Evolutionary conservation across 2,888 invertebrate genomes (phyloP).

Genomic region (Aphidoletes aphidimyza): DNA sequence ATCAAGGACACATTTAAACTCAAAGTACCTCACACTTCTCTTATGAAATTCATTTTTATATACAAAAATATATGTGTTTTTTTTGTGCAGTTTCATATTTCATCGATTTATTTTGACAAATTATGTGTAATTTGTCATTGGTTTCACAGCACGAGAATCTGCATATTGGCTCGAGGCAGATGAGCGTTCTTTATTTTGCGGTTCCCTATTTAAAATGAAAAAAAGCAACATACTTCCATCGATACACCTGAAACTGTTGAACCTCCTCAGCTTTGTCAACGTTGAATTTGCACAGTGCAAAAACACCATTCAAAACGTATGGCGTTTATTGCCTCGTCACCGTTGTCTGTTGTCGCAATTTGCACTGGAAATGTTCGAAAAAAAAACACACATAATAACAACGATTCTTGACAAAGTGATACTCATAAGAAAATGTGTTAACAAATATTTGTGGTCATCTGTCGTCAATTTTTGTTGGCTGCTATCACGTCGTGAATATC

Average conservation of each 20-base stretch:
- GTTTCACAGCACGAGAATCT: not conserved
- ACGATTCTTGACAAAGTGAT: conserved; percentile 29
- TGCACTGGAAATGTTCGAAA: not conserved
- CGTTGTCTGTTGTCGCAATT: not conserved
- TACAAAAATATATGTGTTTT: not conserved
- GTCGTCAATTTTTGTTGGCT: not conserved
- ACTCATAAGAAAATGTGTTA: conserved; percentile 35
- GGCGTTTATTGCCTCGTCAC: not conserved
- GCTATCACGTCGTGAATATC: conserved; percentile 25
- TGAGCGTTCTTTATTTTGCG: not conserved
- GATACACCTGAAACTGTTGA: not conserved
- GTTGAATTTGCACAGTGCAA: not conserved
- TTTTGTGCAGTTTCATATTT: not conserved
- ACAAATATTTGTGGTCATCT: conserved; percentile 51
- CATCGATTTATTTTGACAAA: conserved; percentile 46
- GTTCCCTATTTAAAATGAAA: too few species aligned
- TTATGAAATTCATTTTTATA: not conserved
- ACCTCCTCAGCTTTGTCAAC: not conserved
- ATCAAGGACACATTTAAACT: too few species aligned
- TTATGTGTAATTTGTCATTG: conserved; percentile 30
- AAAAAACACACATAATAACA: not conserved
- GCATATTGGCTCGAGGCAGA: not conserved
- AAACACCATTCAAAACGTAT: not conserved
- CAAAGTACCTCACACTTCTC: too few species aligned
- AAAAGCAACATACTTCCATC: not conserved